Conservation (phyloP, 2,797 vertebrate genomes). For the Rhodeus uyekii region DNA sequence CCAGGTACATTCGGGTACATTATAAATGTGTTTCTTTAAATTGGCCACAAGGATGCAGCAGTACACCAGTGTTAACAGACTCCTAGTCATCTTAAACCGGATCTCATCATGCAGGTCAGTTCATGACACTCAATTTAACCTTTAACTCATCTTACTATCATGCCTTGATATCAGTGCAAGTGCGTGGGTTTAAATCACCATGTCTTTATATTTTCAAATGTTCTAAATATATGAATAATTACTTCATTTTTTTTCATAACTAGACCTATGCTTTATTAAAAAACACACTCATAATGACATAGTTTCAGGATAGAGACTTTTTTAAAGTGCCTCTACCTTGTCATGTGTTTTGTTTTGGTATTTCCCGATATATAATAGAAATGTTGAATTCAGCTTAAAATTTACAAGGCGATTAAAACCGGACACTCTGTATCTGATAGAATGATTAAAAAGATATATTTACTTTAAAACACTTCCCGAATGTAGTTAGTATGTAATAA, state of each 20-base stretch:
- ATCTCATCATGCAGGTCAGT: neutral
- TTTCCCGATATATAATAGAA: neutral
- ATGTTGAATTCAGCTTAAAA: neutral
- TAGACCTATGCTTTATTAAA: neutral
- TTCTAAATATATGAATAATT: neutral
- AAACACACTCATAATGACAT: neutral
- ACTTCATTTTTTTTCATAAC: too few species aligned
- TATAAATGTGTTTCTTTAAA: neutral
- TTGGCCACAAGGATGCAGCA: conserved; percentile 10
- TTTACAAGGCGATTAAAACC: neutral
- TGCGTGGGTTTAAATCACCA: neutral
- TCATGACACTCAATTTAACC: conserved; percentile 7
- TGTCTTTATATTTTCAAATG: neutral
- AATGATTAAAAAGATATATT: neutral
- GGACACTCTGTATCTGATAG: neutral
- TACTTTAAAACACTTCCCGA: neutral
- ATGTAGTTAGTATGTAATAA: neutral
- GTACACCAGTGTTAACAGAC: neutral
- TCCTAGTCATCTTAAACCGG: neutral
- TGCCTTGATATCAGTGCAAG: neutral
- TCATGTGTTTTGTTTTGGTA: too few species aligned
- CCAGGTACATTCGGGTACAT: too few species aligned
- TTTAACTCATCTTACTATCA: conserved; percentile 19
- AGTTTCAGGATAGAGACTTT: neutral
- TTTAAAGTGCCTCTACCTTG: neutral